Evolutionary conservation across 2,797 vertebrate genomes (phyloP), one percentile per base, ranked within the genome.

Genomic region (Enoplosus armatus): DNA sequence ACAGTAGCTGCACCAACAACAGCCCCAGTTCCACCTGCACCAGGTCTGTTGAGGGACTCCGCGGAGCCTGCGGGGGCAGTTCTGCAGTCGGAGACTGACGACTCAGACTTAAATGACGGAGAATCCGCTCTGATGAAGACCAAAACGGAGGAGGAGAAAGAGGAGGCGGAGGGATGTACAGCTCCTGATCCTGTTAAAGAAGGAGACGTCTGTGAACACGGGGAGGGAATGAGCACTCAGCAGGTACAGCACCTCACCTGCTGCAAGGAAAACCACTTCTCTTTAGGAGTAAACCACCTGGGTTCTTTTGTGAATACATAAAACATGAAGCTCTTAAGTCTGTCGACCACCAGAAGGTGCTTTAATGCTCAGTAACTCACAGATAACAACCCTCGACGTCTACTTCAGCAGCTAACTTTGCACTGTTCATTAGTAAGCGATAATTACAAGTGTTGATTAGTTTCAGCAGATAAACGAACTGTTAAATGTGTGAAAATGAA

Each of bases 241-340:
- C 94, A 95, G 95, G 95, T 96, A 93, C 29, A 67, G n/a, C 15
- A 55, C 18, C 29, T 26, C 65, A 70, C 20, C 75, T 67, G 35
- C 51, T 15, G 29, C 7, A 26, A 12, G n/a, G 4, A 24, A 55
- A 27, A 33, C 31, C 31, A 18, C 45, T 53, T 24, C 16, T 27
- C n/a, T 43, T 11, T 10, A 20, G 3, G 35, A 0, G 39, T 62
- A 29, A 45, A 62, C 24, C 9, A 26, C 18, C 37, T 8, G 1
- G 8, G 37, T 27, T 27, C 37, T 18, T 51, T 24, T 26, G 50
- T 12, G 26, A 26, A 51, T 51, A 51, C 11, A 26, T 51, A 14
- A 26, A 26, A 24, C 5, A n/a, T 45, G 6, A 45, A 45, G 1
- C 16, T 45, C 43, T 45, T 45, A 18, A 45, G 43, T 45, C 2